Percentiles rank a stretch among this genome's conserved stretches.
Conservation (phyloP, 2,113 vertebrate species). For the Cololabis saira region DNA sequence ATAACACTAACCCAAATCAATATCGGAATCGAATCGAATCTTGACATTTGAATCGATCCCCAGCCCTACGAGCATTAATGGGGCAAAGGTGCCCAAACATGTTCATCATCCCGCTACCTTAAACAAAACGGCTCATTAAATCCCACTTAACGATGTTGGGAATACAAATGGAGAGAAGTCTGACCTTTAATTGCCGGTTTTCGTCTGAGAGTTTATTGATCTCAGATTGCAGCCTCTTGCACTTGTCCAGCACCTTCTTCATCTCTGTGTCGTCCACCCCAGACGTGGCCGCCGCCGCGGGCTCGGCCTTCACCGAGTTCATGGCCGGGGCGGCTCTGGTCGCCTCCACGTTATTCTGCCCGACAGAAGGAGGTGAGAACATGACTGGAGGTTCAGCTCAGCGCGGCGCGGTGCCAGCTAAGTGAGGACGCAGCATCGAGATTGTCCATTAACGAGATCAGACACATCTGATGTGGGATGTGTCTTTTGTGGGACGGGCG, state of each 20-base stretch:
- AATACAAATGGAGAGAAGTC: neutral
- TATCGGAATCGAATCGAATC: too few species aligned
- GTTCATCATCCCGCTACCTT: neutral
- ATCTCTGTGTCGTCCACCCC: conserved; percentile 89
- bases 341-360: conserved; percentile 90
- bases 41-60: too few species aligned
- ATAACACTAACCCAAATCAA: too few species aligned
- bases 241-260: conserved; percentile 93
- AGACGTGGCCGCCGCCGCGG: conserved; percentile 68
- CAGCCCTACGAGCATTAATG: too few species aligned
- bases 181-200: conserved; percentile 93
- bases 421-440: conserved; percentile 39
- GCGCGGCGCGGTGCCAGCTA: conserved; percentile 15
- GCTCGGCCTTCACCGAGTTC: conserved; percentile 88
- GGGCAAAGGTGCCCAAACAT: neutral
- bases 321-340: conserved; percentile 84
- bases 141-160: too few species aligned
- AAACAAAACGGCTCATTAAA: too few species aligned
- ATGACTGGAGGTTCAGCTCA: conserved; percentile 34
- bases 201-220: conserved; percentile 91
- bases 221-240: conserved; percentile 93
- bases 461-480: conserved; percentile 56
- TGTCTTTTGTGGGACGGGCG: conserved; percentile 41
- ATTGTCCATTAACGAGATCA: conserved; percentile 49
- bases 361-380: conserved; percentile 20